Evolutionary conservation across 2,888 invertebrate species (phyloP), one percentile per base, ranked within the genome.

Genomic region (Ramazzottius varieornatus): DNA sequence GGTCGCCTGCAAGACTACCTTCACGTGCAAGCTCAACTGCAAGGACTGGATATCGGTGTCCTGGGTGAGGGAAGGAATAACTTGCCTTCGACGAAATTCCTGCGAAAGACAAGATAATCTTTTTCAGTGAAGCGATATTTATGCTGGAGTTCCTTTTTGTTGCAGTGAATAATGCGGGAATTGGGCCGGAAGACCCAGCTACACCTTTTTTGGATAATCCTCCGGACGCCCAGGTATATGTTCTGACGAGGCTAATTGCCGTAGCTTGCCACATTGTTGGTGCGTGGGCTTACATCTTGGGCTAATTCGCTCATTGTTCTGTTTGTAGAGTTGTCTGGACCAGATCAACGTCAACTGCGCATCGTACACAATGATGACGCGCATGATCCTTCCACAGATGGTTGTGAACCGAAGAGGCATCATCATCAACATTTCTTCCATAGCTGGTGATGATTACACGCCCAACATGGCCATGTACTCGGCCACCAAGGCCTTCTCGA

Each of bases 11-110:
- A 67, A 16, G 65, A 68, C 24, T 66, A 67, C 68, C 68, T 71
- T 63, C 63, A 68, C 46, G 64, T 68, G 16, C 63, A 72, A 40
- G 67, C 66, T n/a, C 69, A 68, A n/a, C 66, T 74, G 64, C 67
- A 70, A 46, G 66, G 70, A 64, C 65, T 71, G 33, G 71, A 73
- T 32, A 68, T 73, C 46, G 71, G 71, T n/a, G 66, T 71, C 16
- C 64, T 69, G 13, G 66, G 68, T 68, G 33, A 65, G 67, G 33
- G 20, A 20, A 8, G 20, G 40, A 13, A 13, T 40, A 40, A 8
- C 20, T 20, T 40, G 40, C 8, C 40, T 13, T 20, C 40, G 40
- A n/a, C n/a, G n/a, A n/a, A n/a, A n/a, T n/a, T n/a, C n/a, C n/a
- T n/a, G n/a, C n/a, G n/a, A n/a, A n/a, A n/a, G n/a, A n/a, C 40